Base-by-base conservation (phyloP, 2,113 vertebrate genomes). In the Thunnus thynnus region DNA sequence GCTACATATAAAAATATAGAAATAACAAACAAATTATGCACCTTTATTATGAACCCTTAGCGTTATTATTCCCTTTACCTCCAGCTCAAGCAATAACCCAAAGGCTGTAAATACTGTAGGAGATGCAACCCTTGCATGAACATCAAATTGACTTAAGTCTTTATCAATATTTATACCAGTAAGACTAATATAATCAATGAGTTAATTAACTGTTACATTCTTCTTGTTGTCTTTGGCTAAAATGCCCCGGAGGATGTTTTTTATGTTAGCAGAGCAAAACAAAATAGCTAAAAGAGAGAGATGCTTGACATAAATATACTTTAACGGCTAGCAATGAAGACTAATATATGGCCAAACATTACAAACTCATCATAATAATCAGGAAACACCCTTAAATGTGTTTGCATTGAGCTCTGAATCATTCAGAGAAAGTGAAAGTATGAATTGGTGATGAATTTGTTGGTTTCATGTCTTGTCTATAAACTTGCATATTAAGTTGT, bases 131-230 rank as follows among this genome's bases (percentile, higher is more conserved):
- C 20, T 25, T 52, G 51, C 52, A 13, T 20, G 56, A 68, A 68
- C 54, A 70, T 73, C 65, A 71, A 55, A 74, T 30, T 17, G 41
- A 52, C 36, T 25, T 14, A 57, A 61, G 76, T 72, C 60, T 30
- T 56, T 73, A 57, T 72, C 61, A 57, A 73, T 78, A 68, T 80
- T 84, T 79, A 67, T 51, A 76, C 41, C 67, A 84, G n/a, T 47
- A 30, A 25, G 80, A 57, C 32, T 32, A 14, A 71, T 27, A 52
- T 72, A 56, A 86, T 83, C 74, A 80, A 60, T 88, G 62, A 30
- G 5, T 66, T 76, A 72, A 82, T 82, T 63, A 78, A 47, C 52
- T 41, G 66, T 32, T 78, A 44, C 65, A 77, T 71, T 32, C 32
- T 12, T 61, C 48, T 56, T 68, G 41, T 67, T 68, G 64, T 78